Conservation (phyloP, 2,888 invertebrate genomes). For the Ctena decussata region DNA sequence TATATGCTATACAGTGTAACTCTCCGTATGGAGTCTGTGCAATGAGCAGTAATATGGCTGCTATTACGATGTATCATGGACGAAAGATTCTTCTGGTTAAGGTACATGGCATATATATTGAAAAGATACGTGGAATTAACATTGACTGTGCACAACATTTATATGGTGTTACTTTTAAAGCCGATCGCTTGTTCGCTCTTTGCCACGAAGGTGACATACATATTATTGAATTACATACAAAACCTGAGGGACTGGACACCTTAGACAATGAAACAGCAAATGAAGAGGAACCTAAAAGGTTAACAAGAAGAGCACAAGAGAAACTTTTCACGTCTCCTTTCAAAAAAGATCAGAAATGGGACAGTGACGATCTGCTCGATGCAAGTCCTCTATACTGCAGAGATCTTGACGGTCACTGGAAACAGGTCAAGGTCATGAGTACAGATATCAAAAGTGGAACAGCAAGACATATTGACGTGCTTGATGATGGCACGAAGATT, state of each 20-base stretch:
- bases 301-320: neutral
- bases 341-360: neutral
- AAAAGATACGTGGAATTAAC: slow-evolving; percentile 37
- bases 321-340: neutral
- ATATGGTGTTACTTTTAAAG: slow-evolving; percentile 34
- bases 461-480: slow-evolving; percentile 39
- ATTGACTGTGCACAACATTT: slow-evolving; percentile 42
- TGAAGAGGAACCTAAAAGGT: neutral
- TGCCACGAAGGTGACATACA: slow-evolving; percentile 56
- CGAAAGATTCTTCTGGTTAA: slow-evolving; percentile 54
- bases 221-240: slow-evolving; percentile 24
- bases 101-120: slow-evolving; percentile 44
- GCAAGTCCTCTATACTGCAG: neutral
- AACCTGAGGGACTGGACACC: neutral
- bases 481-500: slow-evolving; percentile 21
- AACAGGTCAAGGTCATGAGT: neutral
- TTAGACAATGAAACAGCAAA: neutral
- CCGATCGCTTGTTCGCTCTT: slow-evolving; percentile 33
- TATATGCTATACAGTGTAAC: slow-evolving; percentile 51
- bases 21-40: slow-evolving; percentile 45
- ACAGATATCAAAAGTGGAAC: slow-evolving; percentile 27
- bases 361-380: neutral
- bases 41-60: slow-evolving; percentile 33
- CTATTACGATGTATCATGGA: slow-evolving; percentile 53
- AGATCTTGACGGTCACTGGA: slow-evolving; percentile 2